phyloP scores from a whole-genome alignment of 2,797 vertebrate genomes.

The Miichthys miiuy region DNA sequence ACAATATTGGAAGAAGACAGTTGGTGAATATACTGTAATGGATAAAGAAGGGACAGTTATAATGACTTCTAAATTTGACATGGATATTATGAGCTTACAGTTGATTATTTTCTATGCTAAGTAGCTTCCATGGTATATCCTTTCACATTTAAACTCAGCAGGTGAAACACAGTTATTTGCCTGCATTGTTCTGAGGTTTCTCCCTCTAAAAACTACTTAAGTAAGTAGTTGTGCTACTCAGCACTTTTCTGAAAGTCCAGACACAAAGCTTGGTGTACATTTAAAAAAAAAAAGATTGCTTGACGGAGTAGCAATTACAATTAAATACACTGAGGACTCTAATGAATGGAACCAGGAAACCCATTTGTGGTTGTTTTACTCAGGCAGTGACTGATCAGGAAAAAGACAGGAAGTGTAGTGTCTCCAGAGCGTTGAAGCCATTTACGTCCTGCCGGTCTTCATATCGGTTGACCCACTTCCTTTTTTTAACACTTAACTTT shows the following conservation, averaged over 20 bases:
- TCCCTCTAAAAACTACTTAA: neutral
- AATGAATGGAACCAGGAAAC: conserved; percentile 52
- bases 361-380: conserved; percentile 26
- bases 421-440: conserved; percentile 18
- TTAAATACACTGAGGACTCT: conserved; percentile 7
- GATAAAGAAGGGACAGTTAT: neutral
- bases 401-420: conserved; percentile 22
- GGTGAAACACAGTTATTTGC: neutral
- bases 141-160: too few relatives aligned
- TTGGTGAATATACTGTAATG: neutral
- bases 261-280: neutral
- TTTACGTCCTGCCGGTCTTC: conserved; percentile 31
- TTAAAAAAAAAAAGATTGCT: neutral
- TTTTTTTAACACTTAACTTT: neutral
- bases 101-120: neutral
- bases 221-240: neutral
- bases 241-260: neutral
- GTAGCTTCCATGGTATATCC: too few relatives aligned
- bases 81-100: too few relatives aligned
- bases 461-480: conserved; percentile 42
- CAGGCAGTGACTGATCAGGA: conserved; percentile 32
- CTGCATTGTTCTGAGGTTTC: neutral
- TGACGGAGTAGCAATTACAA: neutral
- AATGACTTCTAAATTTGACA: too few relatives aligned
- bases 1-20: neutral